A percentile compares a stretch with the other conserved stretches of the same genome.
Evolutionary conservation across 2,797 vertebrate genomes (phyloP).

Genomic region (Gambusia yucatana): DNA sequence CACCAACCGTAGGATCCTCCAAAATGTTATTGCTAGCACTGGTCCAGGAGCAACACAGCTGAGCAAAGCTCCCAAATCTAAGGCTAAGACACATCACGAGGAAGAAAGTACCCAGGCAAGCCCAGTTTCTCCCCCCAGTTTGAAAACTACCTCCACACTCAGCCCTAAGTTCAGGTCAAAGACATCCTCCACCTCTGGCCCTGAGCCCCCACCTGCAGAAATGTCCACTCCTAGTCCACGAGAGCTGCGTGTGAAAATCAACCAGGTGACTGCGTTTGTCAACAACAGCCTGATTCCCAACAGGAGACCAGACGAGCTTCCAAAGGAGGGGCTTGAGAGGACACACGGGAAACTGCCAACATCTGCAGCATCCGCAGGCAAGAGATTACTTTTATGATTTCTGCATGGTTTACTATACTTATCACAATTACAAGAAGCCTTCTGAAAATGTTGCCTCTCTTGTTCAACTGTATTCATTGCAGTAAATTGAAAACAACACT

Average conservation of each 20-base stretch:
- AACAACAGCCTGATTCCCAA: constrained; percentile 80
- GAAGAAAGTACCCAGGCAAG: constrained; percentile 20
- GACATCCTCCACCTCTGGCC: constrained; percentile 28
- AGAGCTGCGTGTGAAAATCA: constrained; percentile 84
- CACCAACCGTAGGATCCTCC: constrained; percentile 24
- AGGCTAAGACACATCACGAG: constrained; percentile 10
- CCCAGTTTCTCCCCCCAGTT: constrained; percentile 7
- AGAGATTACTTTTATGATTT: constrained; percentile 39
- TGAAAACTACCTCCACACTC: constrained; percentile 27
- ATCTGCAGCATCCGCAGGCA: constrained; percentile 57
- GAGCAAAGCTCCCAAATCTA: constrained; percentile 18
- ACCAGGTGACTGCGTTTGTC: constrained; percentile 85
- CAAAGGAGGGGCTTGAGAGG: constrained; percentile 72
- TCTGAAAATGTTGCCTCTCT: background rate
- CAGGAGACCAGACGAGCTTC: constrained; percentile 76
- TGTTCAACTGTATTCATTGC: background rate
- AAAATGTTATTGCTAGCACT: constrained; percentile 39
- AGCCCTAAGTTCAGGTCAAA: constrained; percentile 46
- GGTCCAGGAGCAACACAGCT: constrained; percentile 41
- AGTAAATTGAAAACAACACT: background rate
- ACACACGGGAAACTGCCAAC: constrained; percentile 75
- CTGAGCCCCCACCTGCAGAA: constrained; percentile 18
- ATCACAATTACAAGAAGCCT: background rate
- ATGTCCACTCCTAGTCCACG: constrained; percentile 62
- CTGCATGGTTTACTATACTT: background rate